Conservation (phyloP, 2,888 invertebrate species). For the Torymus aiolomorphi region DNA sequence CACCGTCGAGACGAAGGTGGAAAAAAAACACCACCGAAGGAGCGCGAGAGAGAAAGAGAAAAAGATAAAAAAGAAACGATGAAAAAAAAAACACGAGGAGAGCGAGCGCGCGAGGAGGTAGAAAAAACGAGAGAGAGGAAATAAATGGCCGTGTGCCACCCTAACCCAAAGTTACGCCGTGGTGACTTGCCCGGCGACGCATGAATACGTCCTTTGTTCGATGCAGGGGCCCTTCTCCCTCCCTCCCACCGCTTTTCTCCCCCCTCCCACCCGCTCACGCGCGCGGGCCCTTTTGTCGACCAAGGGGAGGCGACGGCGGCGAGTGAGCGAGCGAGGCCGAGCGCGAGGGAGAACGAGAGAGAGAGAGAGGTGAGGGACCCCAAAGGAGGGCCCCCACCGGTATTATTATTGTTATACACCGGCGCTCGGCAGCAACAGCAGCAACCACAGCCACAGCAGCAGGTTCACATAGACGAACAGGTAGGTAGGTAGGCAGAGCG, state of each 20-base stretch:
- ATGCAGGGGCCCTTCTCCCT: conserved; percentile 39
- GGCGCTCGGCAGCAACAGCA: not conserved
- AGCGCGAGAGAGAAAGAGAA: too few relatives aligned
- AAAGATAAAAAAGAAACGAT: too few relatives aligned
- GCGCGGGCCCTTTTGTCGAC: conserved; percentile 18
- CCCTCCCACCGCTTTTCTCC: conserved; percentile 24
- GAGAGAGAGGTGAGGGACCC: conserved; percentile 37
- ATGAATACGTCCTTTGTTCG: conserved; percentile 68
- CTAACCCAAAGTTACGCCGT: conserved; percentile 67
- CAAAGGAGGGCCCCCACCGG: conserved; percentile 35
- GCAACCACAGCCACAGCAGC: conserved; percentile 13
- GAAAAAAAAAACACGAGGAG: too few relatives aligned
- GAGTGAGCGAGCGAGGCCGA: not conserved
- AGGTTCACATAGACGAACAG: conserved; percentile 50
- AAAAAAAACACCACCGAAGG: too few relatives aligned
- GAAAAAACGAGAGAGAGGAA: not conserved
- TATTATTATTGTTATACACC: conserved; percentile 40
- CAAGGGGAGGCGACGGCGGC: conserved; percentile 23
- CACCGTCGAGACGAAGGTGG: not conserved
- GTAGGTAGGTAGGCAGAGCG: conserved; percentile 21
- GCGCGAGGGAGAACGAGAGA: conserved; percentile 5
- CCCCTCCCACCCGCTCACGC: not conserved
- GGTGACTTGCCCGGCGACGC: conserved; percentile 69
- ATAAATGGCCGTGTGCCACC: conserved; percentile 44
- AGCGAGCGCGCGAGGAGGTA: too few relatives aligned